Evolutionary conservation across 2,113 vertebrate species (phyloP).

Genomic region (Trichomycterus rosablanca): DNA sequence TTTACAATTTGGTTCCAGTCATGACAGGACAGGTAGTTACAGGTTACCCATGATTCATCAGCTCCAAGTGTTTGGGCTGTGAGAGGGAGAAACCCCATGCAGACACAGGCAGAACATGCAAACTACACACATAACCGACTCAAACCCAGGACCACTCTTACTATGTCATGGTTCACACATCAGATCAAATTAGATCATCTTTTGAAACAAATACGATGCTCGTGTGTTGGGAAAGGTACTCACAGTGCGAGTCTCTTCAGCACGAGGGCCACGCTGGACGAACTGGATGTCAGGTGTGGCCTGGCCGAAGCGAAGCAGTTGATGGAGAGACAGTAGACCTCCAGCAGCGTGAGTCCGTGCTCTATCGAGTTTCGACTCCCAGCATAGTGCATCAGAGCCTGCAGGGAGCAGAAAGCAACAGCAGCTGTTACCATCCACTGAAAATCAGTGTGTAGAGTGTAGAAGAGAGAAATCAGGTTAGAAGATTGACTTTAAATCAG

Average conservation of each 20-base stretch:
- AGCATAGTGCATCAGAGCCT: slow-evolving; percentile 91
- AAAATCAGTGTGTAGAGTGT: background rate
- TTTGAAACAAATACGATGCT: too few relatives aligned
- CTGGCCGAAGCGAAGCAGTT: slow-evolving; percentile 90
- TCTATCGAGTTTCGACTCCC: slow-evolving; percentile 92
- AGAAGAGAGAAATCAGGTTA: background rate
- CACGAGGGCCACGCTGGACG: slow-evolving; percentile 88
- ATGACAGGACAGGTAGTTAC: too few relatives aligned
- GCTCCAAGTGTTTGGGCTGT: too few relatives aligned
- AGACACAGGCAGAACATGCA: too few relatives aligned
- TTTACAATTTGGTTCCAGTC: too few relatives aligned
- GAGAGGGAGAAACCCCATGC: too few relatives aligned
- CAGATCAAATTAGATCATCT: too few relatives aligned
- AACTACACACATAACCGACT: too few relatives aligned
- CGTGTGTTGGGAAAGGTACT: slow-evolving; percentile 68
- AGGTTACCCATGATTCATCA: too few relatives aligned
- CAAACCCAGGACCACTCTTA: too few relatives aligned
- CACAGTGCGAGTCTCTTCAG: slow-evolving; percentile 93
- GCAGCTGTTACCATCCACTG: background rate
- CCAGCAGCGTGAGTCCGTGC: slow-evolving; percentile 84
- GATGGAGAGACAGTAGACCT: slow-evolving; percentile 93
- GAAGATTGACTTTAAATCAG: too few relatives aligned
- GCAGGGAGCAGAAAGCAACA: background rate
- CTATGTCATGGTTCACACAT: too few relatives aligned
- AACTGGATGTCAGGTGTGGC: slow-evolving; percentile 89